These are phyloP conservation scores for Entomobrya multifasciata DNA, from an alignment of 2,888 invertebrate species.

Conservation along the genomic window DNA sequence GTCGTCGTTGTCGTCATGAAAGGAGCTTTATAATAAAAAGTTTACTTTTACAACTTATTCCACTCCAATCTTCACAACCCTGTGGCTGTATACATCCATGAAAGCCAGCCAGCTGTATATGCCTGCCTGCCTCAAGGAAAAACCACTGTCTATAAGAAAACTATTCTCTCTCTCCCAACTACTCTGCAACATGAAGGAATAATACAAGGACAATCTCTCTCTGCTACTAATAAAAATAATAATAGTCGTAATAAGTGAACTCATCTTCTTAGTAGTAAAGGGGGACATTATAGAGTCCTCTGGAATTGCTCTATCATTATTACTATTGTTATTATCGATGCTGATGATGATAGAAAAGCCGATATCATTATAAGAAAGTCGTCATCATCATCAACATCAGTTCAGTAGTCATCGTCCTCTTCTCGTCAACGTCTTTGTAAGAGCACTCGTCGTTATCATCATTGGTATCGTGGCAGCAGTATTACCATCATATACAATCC, in stretches of 20 bases:
- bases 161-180: not conserved
- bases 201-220: not conserved
- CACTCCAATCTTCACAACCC: not conserved
- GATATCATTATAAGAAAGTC: slow-evolving; percentile 18
- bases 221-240: slow-evolving; percentile 2
- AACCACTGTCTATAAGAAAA: too few relatives aligned
- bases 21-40: slow-evolving; percentile 31
- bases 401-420: not conserved
- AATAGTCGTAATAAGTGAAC: slow-evolving; percentile 23
- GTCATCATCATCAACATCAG: not conserved
- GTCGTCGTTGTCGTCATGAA: slow-evolving; percentile 22
- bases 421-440: slow-evolving; percentile 43
- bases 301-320: slow-evolving; percentile 18
- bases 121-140: too few relatives aligned
- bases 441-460: slow-evolving; percentile 32
- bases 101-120: not conserved
- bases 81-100: not conserved
- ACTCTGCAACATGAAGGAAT: not conserved
- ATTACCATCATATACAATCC: not conserved
- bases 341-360: slow-evolving; percentile 9
- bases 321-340: slow-evolving; percentile 27
- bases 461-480: slow-evolving; percentile 23
- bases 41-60: slow-evolving; percentile 13
- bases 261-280: slow-evolving; percentile 14
- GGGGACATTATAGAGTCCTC: not conserved